Evolutionary conservation across 2,113 vertebrate genomes (phyloP).

Genomic region (Melospiza georgiana): DNA sequence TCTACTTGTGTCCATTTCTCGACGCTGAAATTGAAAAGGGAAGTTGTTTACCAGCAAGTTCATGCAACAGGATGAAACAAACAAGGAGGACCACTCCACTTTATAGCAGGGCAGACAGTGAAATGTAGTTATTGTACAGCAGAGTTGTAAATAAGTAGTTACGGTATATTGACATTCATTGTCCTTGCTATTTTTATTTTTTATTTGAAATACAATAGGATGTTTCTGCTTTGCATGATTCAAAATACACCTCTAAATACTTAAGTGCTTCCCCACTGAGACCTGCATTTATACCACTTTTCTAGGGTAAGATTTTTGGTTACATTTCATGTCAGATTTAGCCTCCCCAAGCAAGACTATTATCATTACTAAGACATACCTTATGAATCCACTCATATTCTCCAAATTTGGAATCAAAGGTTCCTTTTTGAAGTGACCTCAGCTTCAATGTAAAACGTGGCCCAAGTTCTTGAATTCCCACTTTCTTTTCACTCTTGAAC

Average conservation of each 20-base stretch:
- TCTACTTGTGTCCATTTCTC: constrained; percentile 94
- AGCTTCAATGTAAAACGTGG: constrained; percentile 97
- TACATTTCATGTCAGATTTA: neutral
- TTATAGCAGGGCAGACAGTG: neutral
- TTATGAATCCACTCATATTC: constrained; percentile 99
- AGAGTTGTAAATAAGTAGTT: neutral
- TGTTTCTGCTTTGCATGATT: neutral
- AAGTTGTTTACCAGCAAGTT: neutral
- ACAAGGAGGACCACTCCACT: neutral
- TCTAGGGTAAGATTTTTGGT: neutral
- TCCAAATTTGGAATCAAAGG: constrained; percentile 97
- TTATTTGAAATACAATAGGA: neutral
- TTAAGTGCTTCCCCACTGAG: neutral
- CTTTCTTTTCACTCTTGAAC: constrained; percentile 96
- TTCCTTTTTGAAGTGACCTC: constrained; percentile 95
- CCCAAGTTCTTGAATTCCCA: constrained; percentile 96
- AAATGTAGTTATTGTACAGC: neutral
- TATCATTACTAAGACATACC: constrained; percentile 71
- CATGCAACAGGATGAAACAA: neutral
- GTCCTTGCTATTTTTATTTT: neutral
- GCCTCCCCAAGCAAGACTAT: neutral
- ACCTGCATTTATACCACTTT: neutral
- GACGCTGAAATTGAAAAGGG: constrained; percentile 82
- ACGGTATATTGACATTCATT: neutral
- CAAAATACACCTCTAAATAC: neutral